phyloP scores from a whole-genome alignment of 2,113 vertebrate genomes.

The Aplodontia rufa region DNA sequence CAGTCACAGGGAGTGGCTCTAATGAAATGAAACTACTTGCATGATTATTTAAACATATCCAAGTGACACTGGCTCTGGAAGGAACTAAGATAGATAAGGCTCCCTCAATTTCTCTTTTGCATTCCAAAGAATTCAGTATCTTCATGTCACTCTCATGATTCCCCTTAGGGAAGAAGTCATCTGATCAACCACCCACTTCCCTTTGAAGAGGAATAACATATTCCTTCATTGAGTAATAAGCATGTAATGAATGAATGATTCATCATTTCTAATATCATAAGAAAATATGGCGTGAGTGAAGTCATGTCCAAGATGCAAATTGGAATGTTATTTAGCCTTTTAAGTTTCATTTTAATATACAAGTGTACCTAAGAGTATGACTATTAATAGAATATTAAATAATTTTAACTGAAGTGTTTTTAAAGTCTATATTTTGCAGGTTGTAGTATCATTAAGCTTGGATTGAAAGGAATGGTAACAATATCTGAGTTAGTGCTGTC shows the following conservation, averaged over 20 bases:
- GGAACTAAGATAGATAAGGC: not conserved
- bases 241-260: not conserved
- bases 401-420: conserved; percentile 35
- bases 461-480: not conserved
- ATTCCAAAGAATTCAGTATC: not conserved
- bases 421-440: not conserved
- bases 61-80: not conserved
- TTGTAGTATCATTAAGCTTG: not conserved
- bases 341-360: conserved; percentile 10
- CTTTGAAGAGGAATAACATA: not conserved
- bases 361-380: not conserved
- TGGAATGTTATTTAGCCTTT: conserved; percentile 25
- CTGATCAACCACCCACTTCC: not conserved
- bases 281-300: not conserved
- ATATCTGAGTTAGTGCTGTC: not conserved
- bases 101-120: conserved; percentile 12
- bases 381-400: not conserved
- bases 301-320: not conserved
- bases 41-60: not conserved
- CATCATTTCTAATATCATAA: not conserved
- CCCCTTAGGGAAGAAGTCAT: not conserved
- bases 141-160: not conserved
- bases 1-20: not conserved
- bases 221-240: not conserved
- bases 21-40: not conserved